A percentile compares a stretch with the other conserved stretches of the same genome.
These are phyloP conservation scores for Tribolium madens DNA, from an alignment of 1,140 invertebrate genomes.

Conservation along the genomic window DNA sequence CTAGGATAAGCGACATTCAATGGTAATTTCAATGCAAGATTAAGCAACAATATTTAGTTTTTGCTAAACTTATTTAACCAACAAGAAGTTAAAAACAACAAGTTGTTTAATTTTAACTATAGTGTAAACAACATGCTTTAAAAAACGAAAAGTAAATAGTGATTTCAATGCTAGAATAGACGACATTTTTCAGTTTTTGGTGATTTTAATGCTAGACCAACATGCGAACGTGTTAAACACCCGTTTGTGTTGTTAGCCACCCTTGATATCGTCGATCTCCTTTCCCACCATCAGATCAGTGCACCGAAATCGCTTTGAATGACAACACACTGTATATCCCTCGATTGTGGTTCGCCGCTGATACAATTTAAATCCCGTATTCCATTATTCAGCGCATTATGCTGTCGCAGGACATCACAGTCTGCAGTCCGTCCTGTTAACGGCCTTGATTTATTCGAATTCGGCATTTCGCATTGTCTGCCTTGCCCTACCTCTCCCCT, in stretches of 20 bases:
- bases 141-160: too few relatives aligned
- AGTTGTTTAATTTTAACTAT: too few relatives aligned
- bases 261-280: not conserved
- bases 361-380: conserved; percentile 60
- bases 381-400: conserved; percentile 61
- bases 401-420: conserved; percentile 55
- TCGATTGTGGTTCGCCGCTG: conserved; percentile 52
- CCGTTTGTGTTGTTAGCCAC: too few relatives aligned
- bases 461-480: conserved; percentile 51
- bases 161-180: too few relatives aligned
- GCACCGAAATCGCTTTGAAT: conserved; percentile 56
- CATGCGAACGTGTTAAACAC: conserved; percentile 20
- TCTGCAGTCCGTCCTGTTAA: conserved; percentile 55
- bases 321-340: conserved; percentile 56
- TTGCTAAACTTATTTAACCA: too few relatives aligned
- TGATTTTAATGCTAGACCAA: too few relatives aligned
- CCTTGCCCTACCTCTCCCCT: conserved; percentile 42
- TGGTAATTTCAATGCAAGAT: too few relatives aligned
- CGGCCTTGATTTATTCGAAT: conserved; percentile 59
- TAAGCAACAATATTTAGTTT: too few relatives aligned
- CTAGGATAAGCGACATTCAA: too few relatives aligned
- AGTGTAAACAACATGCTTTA: too few relatives aligned
- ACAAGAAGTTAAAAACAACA: too few relatives aligned
- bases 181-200: too few relatives aligned
- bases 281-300: not conserved